phyloP scores from a whole-genome alignment of 1,140 invertebrate genomes.

The Drosophila suzukii region DNA sequence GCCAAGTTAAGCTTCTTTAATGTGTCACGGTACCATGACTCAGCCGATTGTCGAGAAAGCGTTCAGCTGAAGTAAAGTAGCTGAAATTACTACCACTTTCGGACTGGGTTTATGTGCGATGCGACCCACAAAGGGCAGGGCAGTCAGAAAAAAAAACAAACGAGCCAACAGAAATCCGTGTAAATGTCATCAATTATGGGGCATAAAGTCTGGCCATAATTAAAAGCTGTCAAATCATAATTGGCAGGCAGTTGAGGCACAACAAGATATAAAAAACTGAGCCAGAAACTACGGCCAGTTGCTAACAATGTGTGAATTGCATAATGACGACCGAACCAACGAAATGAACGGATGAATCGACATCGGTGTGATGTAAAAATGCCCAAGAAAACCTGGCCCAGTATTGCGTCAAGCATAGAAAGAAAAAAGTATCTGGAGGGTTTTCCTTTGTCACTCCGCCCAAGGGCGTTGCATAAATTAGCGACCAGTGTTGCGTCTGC shows the following conservation, averaged over 20 bases:
- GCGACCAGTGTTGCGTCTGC: conserved; percentile 43
- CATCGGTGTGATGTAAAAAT: conserved; percentile 45
- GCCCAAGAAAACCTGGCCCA: conserved; percentile 35
- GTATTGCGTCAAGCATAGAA: conserved; percentile 28
- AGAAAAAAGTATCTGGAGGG: conserved; percentile 22
- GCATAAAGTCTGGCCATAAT: conserved; percentile 59
- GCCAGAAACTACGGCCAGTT: conserved; percentile 13
- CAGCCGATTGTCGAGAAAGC: conserved; percentile 46
- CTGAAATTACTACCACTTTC: conserved; percentile 28
- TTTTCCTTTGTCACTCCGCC: conserved; percentile 42
- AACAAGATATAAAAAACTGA: conserved; percentile 11
- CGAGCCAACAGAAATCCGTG: conserved; percentile 27
- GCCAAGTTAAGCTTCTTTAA: conserved; percentile 35
- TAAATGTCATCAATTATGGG: conserved; percentile 74
- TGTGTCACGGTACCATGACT: conserved; percentile 55
- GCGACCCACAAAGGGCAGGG: conserved; percentile 44
- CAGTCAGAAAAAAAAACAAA: conserved; percentile 32
- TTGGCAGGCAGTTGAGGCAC: conserved; percentile 43
- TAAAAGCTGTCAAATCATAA: conserved; percentile 79
- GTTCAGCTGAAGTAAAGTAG: conserved; percentile 26
- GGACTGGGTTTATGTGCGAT: conserved; percentile 38
- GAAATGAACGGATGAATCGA: conserved; percentile 33
- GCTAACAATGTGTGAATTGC: conserved; percentile 78
- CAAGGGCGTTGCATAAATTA: conserved; percentile 82
- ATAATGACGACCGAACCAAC: conserved; percentile 50